Percentiles rank a stretch among this genome's conserved stretches.
Evolutionary conservation across 1,140 invertebrate species (phyloP).

Genomic region (Oedothorax gibbosus): DNA sequence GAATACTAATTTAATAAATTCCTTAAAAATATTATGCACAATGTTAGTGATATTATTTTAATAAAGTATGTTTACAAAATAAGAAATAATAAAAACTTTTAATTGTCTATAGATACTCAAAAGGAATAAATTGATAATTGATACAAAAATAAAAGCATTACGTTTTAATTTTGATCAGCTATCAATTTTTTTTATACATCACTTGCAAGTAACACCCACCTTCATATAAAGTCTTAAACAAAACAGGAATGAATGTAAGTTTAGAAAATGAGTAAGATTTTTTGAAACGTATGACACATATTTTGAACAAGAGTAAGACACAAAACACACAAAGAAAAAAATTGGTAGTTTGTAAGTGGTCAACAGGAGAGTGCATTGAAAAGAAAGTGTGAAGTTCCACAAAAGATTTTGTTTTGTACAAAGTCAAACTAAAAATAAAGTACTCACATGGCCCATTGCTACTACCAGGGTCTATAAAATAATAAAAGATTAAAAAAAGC

Average conservation of each 20-base stretch:
- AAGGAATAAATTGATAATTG: no score
- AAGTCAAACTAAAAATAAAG: constrained; percentile 55
- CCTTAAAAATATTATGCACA: no score
- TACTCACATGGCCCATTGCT: constrained; percentile 61
- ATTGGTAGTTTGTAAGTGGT: constrained; percentile 3
- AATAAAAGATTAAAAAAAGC: constrained; percentile 55
- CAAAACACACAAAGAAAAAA: background rate
- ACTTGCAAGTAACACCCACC: no score
- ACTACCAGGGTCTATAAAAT: constrained; percentile 59
- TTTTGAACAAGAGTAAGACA: background rate
- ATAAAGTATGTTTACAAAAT: no score
- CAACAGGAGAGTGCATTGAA: constrained; percentile 35
- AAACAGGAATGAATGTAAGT: background rate
- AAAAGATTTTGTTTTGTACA: constrained; percentile 23
- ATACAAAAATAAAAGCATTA: no score
- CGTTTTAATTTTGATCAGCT: no score
- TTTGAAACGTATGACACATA: background rate
- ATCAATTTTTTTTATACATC: no score
- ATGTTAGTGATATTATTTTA: no score
- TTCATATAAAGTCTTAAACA: no score
- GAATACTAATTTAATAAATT: no score
- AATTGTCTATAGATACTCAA: no score
- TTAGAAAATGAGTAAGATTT: background rate
- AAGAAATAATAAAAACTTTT: no score
- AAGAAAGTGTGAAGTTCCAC: constrained; percentile 12